These are phyloP conservation scores for Hydropsyche tenuis DNA, from an alignment of 1,140 invertebrate genomes.

Conservation along the genomic window DNA sequence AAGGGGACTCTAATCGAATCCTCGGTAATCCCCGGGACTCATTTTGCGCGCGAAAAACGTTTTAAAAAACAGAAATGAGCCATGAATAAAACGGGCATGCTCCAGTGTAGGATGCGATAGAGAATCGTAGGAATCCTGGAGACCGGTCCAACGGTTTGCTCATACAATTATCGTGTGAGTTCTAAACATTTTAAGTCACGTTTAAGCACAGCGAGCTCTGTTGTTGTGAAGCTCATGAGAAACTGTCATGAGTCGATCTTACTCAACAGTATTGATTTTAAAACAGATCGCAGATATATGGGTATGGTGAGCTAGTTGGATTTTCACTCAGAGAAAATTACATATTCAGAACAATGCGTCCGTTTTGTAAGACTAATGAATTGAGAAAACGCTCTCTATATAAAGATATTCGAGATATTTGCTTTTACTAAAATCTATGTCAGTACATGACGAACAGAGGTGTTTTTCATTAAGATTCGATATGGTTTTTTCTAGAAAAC, in stretches of 20 bases:
- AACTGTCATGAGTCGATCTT: conserved; percentile 32
- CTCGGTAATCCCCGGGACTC: conserved; percentile 17
- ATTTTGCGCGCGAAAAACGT: no score
- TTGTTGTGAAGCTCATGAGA: conserved; percentile 28
- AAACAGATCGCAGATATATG: background rate
- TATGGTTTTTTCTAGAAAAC: no score
- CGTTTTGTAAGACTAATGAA: conserved; percentile 18
- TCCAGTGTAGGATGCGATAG: background rate
- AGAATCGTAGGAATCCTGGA: background rate
- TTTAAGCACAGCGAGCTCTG: conserved; percentile 29
- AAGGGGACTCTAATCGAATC: conserved; percentile 36
- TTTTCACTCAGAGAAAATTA: background rate
- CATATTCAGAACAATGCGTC: conserved; percentile 18
- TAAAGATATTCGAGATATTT: background rate
- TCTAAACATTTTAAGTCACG: conserved; percentile 39
- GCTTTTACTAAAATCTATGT: conserved; percentile 1
- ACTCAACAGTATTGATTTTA: conserved; percentile 12
- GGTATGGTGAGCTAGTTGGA: background rate
- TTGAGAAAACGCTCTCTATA: background rate
- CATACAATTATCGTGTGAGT: conserved; percentile 28
- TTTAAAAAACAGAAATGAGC: background rate
- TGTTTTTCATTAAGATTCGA: no score
- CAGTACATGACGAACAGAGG: no score
- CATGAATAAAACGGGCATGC: background rate
- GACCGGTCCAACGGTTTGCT: background rate